Evolutionary conservation across 2,113 vertebrate species (phyloP).

Genomic region (Balaeniceps rex): DNA sequence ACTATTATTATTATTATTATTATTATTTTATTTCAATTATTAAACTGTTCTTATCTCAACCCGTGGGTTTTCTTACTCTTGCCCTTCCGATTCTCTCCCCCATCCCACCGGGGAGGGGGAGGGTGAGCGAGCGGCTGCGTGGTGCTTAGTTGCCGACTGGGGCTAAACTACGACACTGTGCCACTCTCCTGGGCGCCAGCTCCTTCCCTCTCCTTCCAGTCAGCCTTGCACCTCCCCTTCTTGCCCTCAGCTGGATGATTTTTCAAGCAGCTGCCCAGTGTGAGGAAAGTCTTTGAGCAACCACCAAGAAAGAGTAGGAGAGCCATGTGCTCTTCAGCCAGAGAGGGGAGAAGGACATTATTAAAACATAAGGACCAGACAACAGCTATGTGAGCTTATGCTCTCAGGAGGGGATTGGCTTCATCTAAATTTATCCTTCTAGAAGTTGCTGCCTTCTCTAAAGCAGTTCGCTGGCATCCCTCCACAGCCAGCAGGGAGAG

Average conservation of each 20-base stretch:
- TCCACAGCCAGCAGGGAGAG: neutral
- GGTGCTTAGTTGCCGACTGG: no score
- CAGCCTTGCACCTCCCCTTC: neutral
- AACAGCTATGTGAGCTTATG: neutral
- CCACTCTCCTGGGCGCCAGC: neutral
- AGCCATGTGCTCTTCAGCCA: neutral
- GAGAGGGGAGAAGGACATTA: neutral
- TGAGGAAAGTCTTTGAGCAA: neutral
- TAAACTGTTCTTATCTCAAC: no score
- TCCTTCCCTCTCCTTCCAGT: neutral
- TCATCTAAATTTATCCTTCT: neutral
- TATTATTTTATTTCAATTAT: no score
- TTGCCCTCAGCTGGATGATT: neutral
- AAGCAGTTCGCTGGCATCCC: neutral
- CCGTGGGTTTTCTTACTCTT: no score
- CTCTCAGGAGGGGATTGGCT: neutral
- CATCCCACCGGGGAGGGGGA: no score
- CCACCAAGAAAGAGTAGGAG: neutral
- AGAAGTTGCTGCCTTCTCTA: neutral
- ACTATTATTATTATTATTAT: no score
- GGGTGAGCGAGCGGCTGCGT: no score
- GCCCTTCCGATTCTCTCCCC: no score
- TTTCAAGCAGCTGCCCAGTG: neutral
- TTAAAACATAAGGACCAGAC: neutral
- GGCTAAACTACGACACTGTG: no score